These are phyloP conservation scores for Rhopalosiphum padi DNA, from an alignment of 1,140 invertebrate species.

Conservation along the genomic window DNA sequence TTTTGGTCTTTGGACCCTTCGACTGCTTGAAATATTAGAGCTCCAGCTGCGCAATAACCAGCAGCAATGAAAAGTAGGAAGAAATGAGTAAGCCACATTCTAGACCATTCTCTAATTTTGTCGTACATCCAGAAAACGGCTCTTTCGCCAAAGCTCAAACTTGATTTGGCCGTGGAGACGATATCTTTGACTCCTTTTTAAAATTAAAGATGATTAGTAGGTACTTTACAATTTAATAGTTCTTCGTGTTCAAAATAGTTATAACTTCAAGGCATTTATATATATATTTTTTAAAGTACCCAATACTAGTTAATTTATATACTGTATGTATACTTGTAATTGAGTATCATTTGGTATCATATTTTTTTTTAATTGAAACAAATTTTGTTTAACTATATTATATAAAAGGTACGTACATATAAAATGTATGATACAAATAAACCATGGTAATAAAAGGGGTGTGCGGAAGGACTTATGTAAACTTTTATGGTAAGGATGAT, in stretches of 20 bases:
- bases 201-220: slow-evolving; percentile 16
- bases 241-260: not conserved
- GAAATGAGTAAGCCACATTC: slow-evolving; percentile 86
- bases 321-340: not conserved
- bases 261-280: not conserved
- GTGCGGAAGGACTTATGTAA: not conserved
- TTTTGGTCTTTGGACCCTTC: slow-evolving; percentile 69
- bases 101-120: slow-evolving; percentile 77
- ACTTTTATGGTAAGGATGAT: not conserved
- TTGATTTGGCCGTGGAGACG: slow-evolving; percentile 74
- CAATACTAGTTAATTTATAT: not conserved
- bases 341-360: not conserved
- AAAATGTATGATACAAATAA: not conserved
- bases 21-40: slow-evolving; percentile 75
- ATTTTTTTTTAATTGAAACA: not conserved
- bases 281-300: not conserved
- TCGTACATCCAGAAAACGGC: slow-evolving; percentile 79
- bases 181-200: slow-evolving; percentile 72
- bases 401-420: not conserved
- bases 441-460: not conserved
- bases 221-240: not conserved
- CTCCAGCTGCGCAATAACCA: slow-evolving; percentile 80
- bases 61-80: slow-evolving; percentile 80
- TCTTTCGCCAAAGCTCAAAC: slow-evolving; percentile 82
- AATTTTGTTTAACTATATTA: not conserved